Percentiles rank a stretch among this genome's conserved stretches.
Conservation (phyloP, 2,888 invertebrate species). For the Tinea pellionella region DNA sequence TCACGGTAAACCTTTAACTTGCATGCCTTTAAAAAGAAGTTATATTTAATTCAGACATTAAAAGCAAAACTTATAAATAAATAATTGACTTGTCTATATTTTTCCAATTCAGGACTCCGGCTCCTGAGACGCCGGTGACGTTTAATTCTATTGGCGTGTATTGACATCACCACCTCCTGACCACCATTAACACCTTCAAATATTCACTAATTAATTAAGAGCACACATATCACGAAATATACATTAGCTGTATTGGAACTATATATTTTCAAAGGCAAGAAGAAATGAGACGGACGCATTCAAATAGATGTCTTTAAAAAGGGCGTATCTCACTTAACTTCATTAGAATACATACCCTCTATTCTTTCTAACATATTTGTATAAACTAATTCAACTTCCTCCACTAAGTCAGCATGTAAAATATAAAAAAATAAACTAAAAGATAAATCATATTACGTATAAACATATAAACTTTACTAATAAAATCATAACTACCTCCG, state of each 20-base stretch:
- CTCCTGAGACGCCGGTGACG: background rate
- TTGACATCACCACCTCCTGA: background rate
- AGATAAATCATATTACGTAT: background rate
- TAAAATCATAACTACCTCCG: slow-evolving; percentile 72
- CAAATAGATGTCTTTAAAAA: too few species aligned
- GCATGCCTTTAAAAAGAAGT: background rate
- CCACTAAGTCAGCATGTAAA: background rate
- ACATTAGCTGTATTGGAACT: too few species aligned
- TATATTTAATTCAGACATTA: too few species aligned
- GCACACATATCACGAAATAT: too few species aligned
- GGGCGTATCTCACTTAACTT: too few species aligned
- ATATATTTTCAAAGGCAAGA: too few species aligned
- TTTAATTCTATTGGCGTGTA: background rate
- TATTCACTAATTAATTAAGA: background rate
- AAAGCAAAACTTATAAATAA: too few species aligned
- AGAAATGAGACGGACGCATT: too few species aligned
- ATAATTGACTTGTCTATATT: slow-evolving; percentile 8
- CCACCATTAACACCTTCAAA: background rate
- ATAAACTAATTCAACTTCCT: background rate
- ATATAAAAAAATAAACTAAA: background rate
- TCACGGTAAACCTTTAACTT: too few species aligned
- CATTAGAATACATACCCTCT: background rate
- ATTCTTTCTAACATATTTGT: background rate
- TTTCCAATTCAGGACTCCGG: background rate
- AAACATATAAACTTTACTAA: background rate